Base-by-base conservation (phyloP, 2,113 vertebrate species). In the Cochlearius cochlearius region DNA sequence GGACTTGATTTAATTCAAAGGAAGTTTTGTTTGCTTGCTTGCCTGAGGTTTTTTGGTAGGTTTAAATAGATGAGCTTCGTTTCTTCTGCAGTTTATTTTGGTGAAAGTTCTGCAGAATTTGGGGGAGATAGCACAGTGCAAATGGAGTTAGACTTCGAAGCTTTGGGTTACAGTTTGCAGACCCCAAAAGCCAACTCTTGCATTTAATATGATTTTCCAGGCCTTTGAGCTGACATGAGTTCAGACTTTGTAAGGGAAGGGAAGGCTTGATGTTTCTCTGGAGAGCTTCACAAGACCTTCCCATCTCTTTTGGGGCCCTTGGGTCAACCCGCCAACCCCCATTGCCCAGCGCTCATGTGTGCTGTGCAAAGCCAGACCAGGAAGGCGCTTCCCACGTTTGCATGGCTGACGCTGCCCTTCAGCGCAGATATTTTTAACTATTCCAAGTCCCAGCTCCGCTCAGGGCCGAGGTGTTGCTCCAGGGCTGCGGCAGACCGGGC, bases 351-450 rank as follows among this genome's bases (percentile, higher is more conserved):
- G 14, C 64, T 86, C 3, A 7, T 10, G 52, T 7, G 41, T 47
- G n/a, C 90, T 78, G 10, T 73, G 22, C 38, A 71, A 78, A 94
- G 75, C 45, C 78, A 85, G 45, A 52, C 19, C 0, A 4, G 74
- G 53, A 94, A 86, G 43, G 52, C 8, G 11, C 69, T 60, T 68
- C 39, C 50, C 23, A 10, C 4, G 11, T 80, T 75, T 89, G n/a
- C 36, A 7, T 50, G 12, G 77, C 88, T 90, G 63, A 75, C 7
- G 15, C 47, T 60, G 26, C 36, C 62, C 90, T 77, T 94, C 39
- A 38, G 39, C 5, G 19, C 74, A 50, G 74, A 66, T 97, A 94
- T 96, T 97, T 98, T 98, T 96, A 97, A 85, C 93, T 93, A 5
- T 85, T 95, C 86, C 75, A 15, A 71, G 67, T 67, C 73, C 53